phyloP scores from a whole-genome alignment of 2,797 vertebrate species.

The Sebastes steindachneri region DNA sequence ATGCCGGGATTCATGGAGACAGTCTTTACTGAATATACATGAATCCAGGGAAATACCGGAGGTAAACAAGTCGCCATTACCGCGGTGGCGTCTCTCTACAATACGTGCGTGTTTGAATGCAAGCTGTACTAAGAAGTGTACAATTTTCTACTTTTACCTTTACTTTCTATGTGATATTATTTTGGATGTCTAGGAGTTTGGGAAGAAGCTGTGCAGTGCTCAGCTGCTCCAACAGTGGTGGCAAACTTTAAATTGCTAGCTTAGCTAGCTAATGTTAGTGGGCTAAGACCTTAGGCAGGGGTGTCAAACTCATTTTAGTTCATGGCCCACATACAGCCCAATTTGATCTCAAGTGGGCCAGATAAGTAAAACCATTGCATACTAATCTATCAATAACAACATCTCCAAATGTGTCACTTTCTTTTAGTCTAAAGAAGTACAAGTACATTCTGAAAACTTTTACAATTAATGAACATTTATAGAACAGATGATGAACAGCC shows the following conservation, averaged over 20 bases:
- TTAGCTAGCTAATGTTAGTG: not conserved
- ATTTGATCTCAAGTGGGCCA: not conserved
- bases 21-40: not conserved
- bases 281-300: not conserved
- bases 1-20: not conserved
- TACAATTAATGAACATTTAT: not conserved
- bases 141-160: not conserved
- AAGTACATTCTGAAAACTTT: not conserved
- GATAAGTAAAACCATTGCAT: not conserved
- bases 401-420: not conserved
- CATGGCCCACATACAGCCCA: not conserved
- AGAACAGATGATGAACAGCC: not conserved
- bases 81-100: not conserved
- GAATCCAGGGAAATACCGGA: not conserved
- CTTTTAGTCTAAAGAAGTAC: not conserved
- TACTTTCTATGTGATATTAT: not conserved
- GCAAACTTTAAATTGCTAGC: not conserved
- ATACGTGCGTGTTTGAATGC: not conserved
- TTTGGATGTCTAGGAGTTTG: not conserved
- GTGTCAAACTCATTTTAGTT: not conserved
- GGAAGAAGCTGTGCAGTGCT: not conserved
- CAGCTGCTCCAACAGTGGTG: not conserved
- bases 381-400: not conserved
- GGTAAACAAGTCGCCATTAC: not conserved
- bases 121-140: not conserved